phyloP scores from a whole-genome alignment of 2,797 vertebrate species.

The Poecilia gillii region DNA sequence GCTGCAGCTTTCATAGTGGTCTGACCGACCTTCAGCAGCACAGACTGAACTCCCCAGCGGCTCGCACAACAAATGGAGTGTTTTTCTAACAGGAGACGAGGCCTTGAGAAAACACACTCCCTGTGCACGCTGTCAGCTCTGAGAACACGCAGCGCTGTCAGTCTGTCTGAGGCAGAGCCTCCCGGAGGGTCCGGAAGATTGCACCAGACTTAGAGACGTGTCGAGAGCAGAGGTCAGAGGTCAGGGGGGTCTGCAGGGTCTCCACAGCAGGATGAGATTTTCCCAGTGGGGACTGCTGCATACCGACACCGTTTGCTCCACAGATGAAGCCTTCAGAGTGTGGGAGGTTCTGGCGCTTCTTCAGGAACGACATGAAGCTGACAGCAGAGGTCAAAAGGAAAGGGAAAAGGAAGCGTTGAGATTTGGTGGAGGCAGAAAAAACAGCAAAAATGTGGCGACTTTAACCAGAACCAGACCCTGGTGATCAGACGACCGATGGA shows the following conservation, averaged over 20 bases:
- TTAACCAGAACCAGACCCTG: background rate
- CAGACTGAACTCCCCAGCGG: constrained; percentile 31
- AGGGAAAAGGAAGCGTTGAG: background rate
- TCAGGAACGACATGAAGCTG: background rate
- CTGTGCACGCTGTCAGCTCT: constrained; percentile 16
- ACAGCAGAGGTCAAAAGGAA: background rate
- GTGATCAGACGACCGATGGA: background rate
- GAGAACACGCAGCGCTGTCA: constrained; percentile 42
- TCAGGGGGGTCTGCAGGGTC: constrained; percentile 1
- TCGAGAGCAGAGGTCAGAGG: constrained; percentile 54
- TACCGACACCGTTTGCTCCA: constrained; percentile 6
- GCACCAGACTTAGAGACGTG: constrained; percentile 45
- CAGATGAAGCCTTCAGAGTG: background rate
- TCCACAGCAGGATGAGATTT: constrained; percentile 21
- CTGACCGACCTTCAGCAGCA: constrained; percentile 13
- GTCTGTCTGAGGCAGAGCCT: constrained; percentile 34
- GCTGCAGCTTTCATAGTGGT: background rate
- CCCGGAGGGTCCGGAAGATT: constrained; percentile 25
- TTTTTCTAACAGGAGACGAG: constrained; percentile 19
- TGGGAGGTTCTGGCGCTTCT: background rate
- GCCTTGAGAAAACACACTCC: constrained; percentile 16
- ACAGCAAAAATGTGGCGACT: background rate
- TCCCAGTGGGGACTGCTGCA: constrained; percentile 11
- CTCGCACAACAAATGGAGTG: constrained; percentile 20
- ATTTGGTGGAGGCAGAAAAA: background rate